Base-by-base conservation (phyloP, 2,113 vertebrate genomes). In the Nerophis lumbriciformis region DNA sequence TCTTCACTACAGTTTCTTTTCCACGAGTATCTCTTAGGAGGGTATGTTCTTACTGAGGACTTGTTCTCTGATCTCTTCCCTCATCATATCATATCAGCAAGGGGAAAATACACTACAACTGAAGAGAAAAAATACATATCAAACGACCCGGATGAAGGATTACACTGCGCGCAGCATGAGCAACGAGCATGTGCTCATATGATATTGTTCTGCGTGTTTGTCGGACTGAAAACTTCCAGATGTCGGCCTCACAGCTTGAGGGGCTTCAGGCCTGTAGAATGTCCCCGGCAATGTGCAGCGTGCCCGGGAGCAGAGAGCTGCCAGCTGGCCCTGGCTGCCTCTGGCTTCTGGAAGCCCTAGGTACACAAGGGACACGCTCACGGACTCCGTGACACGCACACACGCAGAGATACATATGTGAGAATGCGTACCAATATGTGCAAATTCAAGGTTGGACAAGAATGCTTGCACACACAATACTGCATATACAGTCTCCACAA, bases 161-260 rank as follows among this genome's bases (percentile, higher is more conserved):
- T 68, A 45, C 56, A 19, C 53, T n/a, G 71, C 76, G 65, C 72
- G 67, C 58, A 71, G 19, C 52, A 66, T 53, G 37, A 53, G 53
- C 60, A 66, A 54, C 53, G 63, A 76, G 62, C 68, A 54, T 55
- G 63, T 74, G 63, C 68, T 59, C 48, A 55, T 57, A 53, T 69
- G 70, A 65, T 68, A 76, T 77, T 79, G 71, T 71, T 76, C 66
- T 62, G 81, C 81, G 71, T 82, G 68, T 81, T 86, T 78, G 77
- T 80, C 68, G 65, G 78, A 68, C 67, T 68, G 85, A 85, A 86
- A 86, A 90, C 83, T 77, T 88, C 88, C 88, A 90, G 86, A 90
- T 89, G 87, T 88, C 83, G 77, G 82, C 65, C 75, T 70, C 80
- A 72, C 45, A 80, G 80, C 71, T 83, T 69, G 11, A 0, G 69